phyloP scores from a whole-genome alignment of 1,140 invertebrate genomes.

The Rhyacophila brunnea region DNA sequence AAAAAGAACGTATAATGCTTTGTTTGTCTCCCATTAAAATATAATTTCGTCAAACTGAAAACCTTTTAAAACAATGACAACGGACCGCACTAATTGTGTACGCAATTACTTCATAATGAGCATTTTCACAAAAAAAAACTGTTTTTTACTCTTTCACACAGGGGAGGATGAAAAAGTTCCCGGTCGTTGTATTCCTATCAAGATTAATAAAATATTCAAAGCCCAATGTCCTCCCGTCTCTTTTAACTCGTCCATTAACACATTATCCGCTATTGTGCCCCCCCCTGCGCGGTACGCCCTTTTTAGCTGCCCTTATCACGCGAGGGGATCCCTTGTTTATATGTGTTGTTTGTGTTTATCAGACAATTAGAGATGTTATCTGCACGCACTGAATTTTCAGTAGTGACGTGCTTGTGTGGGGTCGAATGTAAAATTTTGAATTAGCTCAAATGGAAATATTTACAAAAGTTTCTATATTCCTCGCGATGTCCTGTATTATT shows the following conservation, averaged over 20 bases:
- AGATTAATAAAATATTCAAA: conserved; percentile 22
- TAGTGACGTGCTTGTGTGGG: too few species aligned
- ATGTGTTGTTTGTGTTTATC: conserved; percentile 32
- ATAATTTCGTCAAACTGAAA: too few species aligned
- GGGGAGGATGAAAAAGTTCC: not conserved
- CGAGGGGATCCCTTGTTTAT: conserved; percentile 26
- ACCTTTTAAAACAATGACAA: too few species aligned
- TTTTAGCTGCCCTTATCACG: conserved; percentile 5
- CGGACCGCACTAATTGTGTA: too few species aligned
- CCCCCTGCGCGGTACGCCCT: conserved; percentile 9
- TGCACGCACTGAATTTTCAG: not conserved
- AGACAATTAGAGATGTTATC: conserved; percentile 36
- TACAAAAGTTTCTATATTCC: too few species aligned
- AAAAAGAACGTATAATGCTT: too few species aligned
- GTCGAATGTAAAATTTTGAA: too few species aligned
- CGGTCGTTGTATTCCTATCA: not conserved
- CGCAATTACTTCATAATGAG: not conserved
- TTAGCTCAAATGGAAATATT: too few species aligned
- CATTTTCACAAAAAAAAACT: too few species aligned
- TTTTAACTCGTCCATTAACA: conserved; percentile 22
- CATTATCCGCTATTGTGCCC: conserved; percentile 18
- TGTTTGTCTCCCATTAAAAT: too few species aligned
- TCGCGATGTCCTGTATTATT: too few species aligned
- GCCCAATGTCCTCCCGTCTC: not conserved
- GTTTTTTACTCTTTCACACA: too few species aligned